Evolutionary conservation across 2,797 vertebrate genomes (phyloP), one percentile per base, ranked within the genome.

Genomic region (Helicolenus hilgendorfi): DNA sequence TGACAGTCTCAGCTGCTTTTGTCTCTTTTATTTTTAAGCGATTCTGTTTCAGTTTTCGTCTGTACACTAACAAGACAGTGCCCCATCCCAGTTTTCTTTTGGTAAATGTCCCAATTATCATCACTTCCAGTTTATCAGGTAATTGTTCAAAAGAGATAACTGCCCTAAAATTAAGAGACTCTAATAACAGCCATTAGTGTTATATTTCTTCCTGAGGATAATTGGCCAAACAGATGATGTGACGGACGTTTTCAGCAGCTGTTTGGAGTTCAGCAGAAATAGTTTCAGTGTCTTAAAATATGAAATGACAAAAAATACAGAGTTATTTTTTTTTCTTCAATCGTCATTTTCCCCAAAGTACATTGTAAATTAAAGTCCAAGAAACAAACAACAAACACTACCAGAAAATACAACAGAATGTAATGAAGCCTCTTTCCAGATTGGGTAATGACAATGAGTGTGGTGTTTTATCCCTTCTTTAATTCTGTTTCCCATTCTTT

Each of bases 121-220:
- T 55, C 18, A 67, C 24, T 22, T 26, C 64, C 11, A 29, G 3
- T 35, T 41, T 11, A 3, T 11, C 8, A 55, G 5, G 6, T 45
- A 26, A 49, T 59, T 38, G 20, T 38, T 71, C n/a, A 26, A 18
- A n/a, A 22, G 31, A 38, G 13, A 49, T 2, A 55, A 11, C 5
- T 2, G 0, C 5, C 3, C 18, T 31, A 8, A 45, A 18, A 10
- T 38, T 1, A n/a, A 9, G n/a, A 4, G n/a, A n/a, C 41, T 35
- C 22, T 27, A 63, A 72, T 38, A 7, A 56, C 11, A 64, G 11
- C 2, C 26, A 11, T 41, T 68, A 38, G 14, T 33, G 20, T 31
- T 20, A 31, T 31, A 7, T 56, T 33, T 31, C 31, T 31, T 65
- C 69, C 33, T 58, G 58, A 24, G n/a, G n/a, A 33, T 56, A 77